Evolutionary conservation across 2,113 vertebrate species (phyloP), one percentile per base, ranked within the genome.

Genomic region (Abramis brama): DNA sequence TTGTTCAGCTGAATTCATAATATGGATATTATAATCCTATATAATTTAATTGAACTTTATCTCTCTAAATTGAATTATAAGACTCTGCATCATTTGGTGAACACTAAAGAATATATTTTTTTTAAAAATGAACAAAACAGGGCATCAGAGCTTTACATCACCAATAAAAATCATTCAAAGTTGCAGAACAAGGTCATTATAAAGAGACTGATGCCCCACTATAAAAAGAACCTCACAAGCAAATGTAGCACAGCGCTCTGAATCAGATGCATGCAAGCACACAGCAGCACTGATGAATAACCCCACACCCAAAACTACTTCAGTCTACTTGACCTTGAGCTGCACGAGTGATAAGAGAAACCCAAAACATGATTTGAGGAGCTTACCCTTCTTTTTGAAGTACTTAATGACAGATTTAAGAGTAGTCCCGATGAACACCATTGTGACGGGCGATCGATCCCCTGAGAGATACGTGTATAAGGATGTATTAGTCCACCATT

Each of bases 321-420:
- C 43, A 76, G 62, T 15, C 21, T 50, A 83, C 74, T 82, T 89
- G 88, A 89, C 88, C 88, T 89, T 89, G 86, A 87, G 86, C 66
- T 77, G 59, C 21, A 11, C 30, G n/a, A 55, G 23, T 39, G 71
- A 76, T 52, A 73, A 85, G 76, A 79, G 47, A 79, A 79, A 80
- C 25, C 77, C 43, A 33, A 83, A 83, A 30, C 52, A 80, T 52
- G 47, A 84, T 59, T 39, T 62, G 59, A 88, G 50, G 60, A 50
- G 83, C 90, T 90, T 88, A 91, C 90, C 90, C 76, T 90, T 91
- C 55, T 64, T 90, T 88, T 85, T 91, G 87, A 91, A 91, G 85
- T 90, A 91, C 90, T 91, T 91, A 84, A 91, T 90, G 60, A 91
- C 82, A 15, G 90, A 90, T 88, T 91, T 91, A 52, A 91, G 90